Base-by-base conservation (phyloP, 1,140 invertebrate species). In the Marisa cornuarietis region DNA sequence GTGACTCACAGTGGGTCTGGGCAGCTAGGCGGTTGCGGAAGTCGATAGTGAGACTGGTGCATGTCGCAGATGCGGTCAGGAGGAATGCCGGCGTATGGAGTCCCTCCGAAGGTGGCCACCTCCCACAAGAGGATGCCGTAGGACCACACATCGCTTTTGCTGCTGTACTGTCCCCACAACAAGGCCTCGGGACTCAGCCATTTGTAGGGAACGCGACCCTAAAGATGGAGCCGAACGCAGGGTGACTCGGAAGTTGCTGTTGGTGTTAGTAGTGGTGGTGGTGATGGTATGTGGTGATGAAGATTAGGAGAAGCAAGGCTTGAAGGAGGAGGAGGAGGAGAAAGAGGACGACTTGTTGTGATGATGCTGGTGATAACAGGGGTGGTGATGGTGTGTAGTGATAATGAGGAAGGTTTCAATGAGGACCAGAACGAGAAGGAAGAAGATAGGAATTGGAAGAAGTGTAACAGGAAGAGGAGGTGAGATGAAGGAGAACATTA, bases 111-210 rank as follows among this genome's bases (percentile, higher is more conserved):
- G 1, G 86, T 86, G 61, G 81, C 83, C 52, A 88, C 82, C 76
- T 88, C 87, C 86, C 86, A 89, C 24, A 88, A 68, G 9, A 87
- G 58, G 62, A 91, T 86, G 68, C 86, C 83, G 77, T 83, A 89
- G 9, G 73, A 91, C 89, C 89, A 90, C 22, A 87, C 83, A 78
- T 89, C 87, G 31, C 85, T 88, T 73, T 87, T 84, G 54, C 68
- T 83, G 79, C 85, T 86, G 73, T 84, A 86, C 78, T 84, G 82
- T 8, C 83, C 80, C 81, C 81, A 82, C 22, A 83, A 71, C 22
- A 88, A 76, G 31, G 85, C 80, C 79, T 89, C 88, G 26, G 86
- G 86, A 31, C 86, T 85, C 79, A 88, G 81, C 88, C 88, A 89
- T 62, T 86, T 88, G 71, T 85, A 83, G 61, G 88, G 88, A 18